Percentiles rank a stretch among this genome's conserved stretches.
These are phyloP conservation scores for Poeciliopsis turrubarensis DNA, from an alignment of 2,113 vertebrate genomes.

Conservation along the genomic window DNA sequence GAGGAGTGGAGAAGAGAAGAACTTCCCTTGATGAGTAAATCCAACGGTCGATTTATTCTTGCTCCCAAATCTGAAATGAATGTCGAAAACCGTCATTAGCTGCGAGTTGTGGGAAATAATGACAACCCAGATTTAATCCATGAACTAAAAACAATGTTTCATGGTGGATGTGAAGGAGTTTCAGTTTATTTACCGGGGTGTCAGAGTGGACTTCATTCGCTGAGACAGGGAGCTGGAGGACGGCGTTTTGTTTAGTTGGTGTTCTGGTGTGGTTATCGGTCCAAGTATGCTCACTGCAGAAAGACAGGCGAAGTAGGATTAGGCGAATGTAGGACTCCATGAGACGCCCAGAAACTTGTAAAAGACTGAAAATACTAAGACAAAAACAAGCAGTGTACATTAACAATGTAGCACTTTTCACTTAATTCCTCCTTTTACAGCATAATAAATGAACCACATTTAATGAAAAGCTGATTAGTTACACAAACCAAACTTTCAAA, in stretches of 20 bases:
- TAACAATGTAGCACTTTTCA: too few species aligned
- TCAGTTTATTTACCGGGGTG: constrained; percentile 85
- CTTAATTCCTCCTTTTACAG: too few species aligned
- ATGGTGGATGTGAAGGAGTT: not conserved
- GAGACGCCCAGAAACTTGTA: not conserved
- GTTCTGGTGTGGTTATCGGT: constrained; percentile 93
- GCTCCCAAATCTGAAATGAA: constrained; percentile 87
- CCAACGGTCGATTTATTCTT: constrained; percentile 88
- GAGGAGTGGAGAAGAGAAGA: constrained; percentile 92
- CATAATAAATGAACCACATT: too few species aligned
- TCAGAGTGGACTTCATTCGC: constrained; percentile 87
- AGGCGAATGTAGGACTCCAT: not conserved
- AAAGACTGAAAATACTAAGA: too few species aligned
- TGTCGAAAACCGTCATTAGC: not conserved
- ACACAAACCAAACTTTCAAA: too few species aligned
- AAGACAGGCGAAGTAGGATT: not conserved
- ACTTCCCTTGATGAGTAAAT: constrained; percentile 85
- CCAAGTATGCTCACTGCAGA: constrained; percentile 91
- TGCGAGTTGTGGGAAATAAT: not conserved
- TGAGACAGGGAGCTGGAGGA: constrained; percentile 94
- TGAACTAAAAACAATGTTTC: not conserved
- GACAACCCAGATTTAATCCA: not conserved
- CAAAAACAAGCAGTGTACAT: too few species aligned
- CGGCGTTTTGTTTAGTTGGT: constrained; percentile 90
- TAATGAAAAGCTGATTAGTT: too few species aligned